Evolutionary conservation across 2,113 vertebrate genomes (phyloP).

Genomic region (Bubo blakistoni): DNA sequence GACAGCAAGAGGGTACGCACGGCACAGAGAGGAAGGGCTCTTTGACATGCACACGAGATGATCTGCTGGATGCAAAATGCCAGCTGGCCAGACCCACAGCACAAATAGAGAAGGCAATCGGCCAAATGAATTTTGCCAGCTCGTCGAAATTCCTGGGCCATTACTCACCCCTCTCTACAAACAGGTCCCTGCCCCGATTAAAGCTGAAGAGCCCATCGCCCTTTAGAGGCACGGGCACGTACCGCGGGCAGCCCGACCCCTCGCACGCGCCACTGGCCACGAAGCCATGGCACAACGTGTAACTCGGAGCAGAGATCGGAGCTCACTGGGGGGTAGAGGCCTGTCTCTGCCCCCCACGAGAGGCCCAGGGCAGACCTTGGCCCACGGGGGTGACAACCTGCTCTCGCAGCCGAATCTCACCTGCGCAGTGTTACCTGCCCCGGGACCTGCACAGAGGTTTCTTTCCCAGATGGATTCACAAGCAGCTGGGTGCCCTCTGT

Average conservation of each 20-base stretch:
- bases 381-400: neutral
- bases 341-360: neutral
- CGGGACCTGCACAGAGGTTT: neutral
- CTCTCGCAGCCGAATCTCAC: neutral
- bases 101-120: neutral
- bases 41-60: neutral
- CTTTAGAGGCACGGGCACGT: neutral
- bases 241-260: fast-evolving
- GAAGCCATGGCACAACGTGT: fast-evolving
- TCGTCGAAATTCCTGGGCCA: constrained; percentile 25
- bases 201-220: neutral
- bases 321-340: neutral
- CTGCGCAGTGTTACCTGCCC: neutral
- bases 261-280: fast-evolving
- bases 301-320: neutral
- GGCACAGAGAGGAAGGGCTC: neutral
- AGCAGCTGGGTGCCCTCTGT: neutral
- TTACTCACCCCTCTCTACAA: constrained; percentile 40
- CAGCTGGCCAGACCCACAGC: neutral
- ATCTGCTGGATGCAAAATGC: neutral
- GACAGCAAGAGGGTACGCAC: neutral
- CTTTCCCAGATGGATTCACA: neutral
- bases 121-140: constrained; percentile 42
- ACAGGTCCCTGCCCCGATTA: neutral
- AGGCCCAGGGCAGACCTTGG: neutral